These are phyloP conservation scores for Drosophila santomea DNA, from an alignment of 1,140 invertebrate species.

Conservation along the genomic window DNA sequence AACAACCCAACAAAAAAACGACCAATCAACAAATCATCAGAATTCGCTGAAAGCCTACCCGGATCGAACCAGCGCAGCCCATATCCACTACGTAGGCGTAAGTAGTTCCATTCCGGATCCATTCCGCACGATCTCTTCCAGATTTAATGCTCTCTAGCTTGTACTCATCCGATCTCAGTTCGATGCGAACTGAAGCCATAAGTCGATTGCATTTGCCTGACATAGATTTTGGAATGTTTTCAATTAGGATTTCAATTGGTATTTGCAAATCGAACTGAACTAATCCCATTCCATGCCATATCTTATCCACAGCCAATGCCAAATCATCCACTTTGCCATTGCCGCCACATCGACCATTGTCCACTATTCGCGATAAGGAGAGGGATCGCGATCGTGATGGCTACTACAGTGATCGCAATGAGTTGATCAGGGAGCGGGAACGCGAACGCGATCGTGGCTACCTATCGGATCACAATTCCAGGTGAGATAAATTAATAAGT, in stretches of 20 bases:
- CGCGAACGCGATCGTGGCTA: conserved; percentile 92
- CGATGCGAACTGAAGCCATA: conserved; percentile 19
- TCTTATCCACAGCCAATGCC: conserved; percentile 84
- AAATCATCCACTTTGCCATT: conserved; percentile 92
- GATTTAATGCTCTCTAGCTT: conserved; percentile 42
- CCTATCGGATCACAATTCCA: conserved; percentile 93
- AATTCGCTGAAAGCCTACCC: conserved; percentile 94
- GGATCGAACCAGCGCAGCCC: conserved; percentile 92
- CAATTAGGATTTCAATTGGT: conserved; percentile 12
- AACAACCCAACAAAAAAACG: conserved; percentile 56
- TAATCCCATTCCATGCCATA: background rate
- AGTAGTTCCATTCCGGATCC: conserved; percentile 85
- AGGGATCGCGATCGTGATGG: conserved; percentile 88
- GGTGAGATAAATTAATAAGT: conserved; percentile 86
- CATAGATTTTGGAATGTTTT: conserved; percentile 33
- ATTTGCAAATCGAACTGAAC: background rate
- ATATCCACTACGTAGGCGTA: conserved; percentile 92
- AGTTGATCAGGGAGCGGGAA: conserved; percentile 89
- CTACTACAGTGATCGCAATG: conserved; percentile 94
- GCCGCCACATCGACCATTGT: conserved; percentile 87
- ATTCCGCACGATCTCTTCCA: conserved; percentile 53
- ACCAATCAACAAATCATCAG: conserved; percentile 86
- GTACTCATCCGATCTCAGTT: conserved; percentile 21
- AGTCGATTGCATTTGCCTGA: conserved; percentile 21
- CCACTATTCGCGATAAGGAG: conserved; percentile 75